phyloP scores from a whole-genome alignment of 2,113 vertebrate genomes.

The Epinephelus lanceolatus region DNA sequence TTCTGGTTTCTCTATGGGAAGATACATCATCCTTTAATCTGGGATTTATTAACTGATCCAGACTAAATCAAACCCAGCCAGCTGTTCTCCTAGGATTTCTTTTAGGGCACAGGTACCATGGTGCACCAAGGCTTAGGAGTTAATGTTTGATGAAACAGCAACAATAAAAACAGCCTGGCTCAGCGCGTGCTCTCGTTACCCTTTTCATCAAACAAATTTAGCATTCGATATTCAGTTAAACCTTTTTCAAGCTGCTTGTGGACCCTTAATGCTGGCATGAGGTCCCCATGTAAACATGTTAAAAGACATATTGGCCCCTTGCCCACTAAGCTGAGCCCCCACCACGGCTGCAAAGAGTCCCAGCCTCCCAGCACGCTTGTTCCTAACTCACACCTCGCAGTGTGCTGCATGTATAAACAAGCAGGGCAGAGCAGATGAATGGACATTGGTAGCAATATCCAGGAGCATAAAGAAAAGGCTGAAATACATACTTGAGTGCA shows the following conservation, averaged over 20 bases:
- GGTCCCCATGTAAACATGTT: slow-evolving; percentile 21
- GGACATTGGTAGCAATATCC: slow-evolving; percentile 7
- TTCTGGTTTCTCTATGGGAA: not conserved
- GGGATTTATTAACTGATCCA: slow-evolving; percentile 6
- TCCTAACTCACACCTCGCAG: slow-evolving; percentile 1
- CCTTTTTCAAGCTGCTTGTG: slow-evolving; percentile 22
- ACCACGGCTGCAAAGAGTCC: not conserved
- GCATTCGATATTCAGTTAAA: slow-evolving; percentile 23
- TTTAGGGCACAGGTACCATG: not conserved
- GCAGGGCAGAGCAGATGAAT: slow-evolving; percentile 9
- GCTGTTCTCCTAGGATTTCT: not conserved
- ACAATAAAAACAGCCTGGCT: not conserved
- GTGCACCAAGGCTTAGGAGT: not conserved
- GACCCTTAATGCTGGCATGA: not conserved
- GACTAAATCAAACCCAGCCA: not conserved
- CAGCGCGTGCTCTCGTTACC: not conserved
- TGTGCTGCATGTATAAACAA: slow-evolving; percentile 38
- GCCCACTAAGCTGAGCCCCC: not conserved
- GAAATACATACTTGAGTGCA: slow-evolving; percentile 5
- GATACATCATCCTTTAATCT: not conserved
- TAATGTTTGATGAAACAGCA: not conserved
- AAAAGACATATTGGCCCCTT: slow-evolving; percentile 20
- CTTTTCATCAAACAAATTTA: slow-evolving; percentile 24
- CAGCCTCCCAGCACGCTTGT: slow-evolving; percentile 26
- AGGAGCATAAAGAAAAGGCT: not conserved